Base-by-base conservation (phyloP, 2,113 vertebrate species). In the Scopus umbretta region DNA sequence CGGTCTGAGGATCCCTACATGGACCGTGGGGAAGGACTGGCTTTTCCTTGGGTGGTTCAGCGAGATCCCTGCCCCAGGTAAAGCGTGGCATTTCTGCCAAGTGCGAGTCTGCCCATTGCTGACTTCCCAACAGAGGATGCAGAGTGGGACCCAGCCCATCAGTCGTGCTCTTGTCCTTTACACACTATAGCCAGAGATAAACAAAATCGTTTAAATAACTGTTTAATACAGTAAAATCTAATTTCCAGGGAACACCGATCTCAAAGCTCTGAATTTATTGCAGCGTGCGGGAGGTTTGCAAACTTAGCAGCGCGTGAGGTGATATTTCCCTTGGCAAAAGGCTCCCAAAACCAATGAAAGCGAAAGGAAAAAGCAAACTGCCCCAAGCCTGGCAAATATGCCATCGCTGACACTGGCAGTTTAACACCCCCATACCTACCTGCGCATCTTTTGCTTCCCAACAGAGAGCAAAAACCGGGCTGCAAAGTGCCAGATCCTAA, bases 141-240 rank as follows among this genome's bases (percentile, higher is more conserved):
- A 1, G 67, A 34, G 49, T 2, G 78, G 34, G 65, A 75, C 16
- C 45, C 71, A 63, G 29, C 12, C 10, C 55, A 23, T 47, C 30
- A 16, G 1, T 40, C 20, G 14, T 1, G 0, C 38, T 56, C 73
- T 59, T 0, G 0, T 38, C 21, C 70, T 79, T 65, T 9, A 40
- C 17, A 45, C 11, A 7, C 47, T 29, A 10, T 4, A 62, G 26
- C 29, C 38, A 83, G 62, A 66, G 59, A 50, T 1, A 81, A 79
- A 89, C 4, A 53, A 81, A 65, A 38, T 14, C 1, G 42, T 52
- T 75, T 20, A 7, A 45, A 34, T 63, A 59, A 61, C 29, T 5
- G 7, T 36, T 65, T 70, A 47, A 62, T 12, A 25, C 8, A 56
- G 43, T 7, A 17, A 72, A 76, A 92, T 42, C 21, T 36, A 25